These are phyloP conservation scores for Drosophila novamexicana DNA, from an alignment of 1,140 invertebrate species.

Conservation along the genomic window DNA sequence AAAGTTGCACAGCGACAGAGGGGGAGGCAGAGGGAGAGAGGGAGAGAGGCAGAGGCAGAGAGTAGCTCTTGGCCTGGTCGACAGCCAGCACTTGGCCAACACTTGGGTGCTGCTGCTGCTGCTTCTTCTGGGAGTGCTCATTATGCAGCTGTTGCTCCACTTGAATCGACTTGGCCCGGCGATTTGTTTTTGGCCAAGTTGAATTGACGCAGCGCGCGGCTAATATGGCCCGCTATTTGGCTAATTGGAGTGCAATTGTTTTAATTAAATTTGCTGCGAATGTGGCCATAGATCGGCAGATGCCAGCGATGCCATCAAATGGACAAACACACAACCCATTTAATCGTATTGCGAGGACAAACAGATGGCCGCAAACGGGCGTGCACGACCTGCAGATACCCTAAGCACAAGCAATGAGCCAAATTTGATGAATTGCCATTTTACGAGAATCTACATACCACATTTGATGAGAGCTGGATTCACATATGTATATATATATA, in stretches of 20 bases:
- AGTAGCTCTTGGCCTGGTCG: conserved; percentile 1
- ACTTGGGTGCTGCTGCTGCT: conserved; percentile 5
- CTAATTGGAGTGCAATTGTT: conserved; percentile 51
- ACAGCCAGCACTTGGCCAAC: conserved; percentile 17
- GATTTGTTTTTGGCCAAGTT: background rate
- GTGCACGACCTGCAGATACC: no score
- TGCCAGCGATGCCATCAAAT: no score
- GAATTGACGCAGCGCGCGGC: background rate
- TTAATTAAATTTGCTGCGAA: conserved; percentile 14
- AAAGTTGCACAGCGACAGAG: conserved; percentile 1
- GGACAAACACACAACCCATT: background rate
- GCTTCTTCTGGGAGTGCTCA: background rate
- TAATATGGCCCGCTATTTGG: conserved; percentile 31
- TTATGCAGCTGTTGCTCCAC: conserved; percentile 13
- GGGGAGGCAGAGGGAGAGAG: no score
- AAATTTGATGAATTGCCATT: no score
- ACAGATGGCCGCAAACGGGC: no score
- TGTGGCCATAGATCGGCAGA: no score
- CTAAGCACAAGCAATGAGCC: no score
- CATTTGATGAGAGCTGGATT: no score
- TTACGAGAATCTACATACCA: no score
- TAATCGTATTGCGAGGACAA: conserved; percentile 1
- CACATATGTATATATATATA: no score
- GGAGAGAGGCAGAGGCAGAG: no score
- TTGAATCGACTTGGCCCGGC: conserved; percentile 16